Base-by-base conservation (phyloP, 2,113 vertebrate species). In the Ursus arctos region DNA sequence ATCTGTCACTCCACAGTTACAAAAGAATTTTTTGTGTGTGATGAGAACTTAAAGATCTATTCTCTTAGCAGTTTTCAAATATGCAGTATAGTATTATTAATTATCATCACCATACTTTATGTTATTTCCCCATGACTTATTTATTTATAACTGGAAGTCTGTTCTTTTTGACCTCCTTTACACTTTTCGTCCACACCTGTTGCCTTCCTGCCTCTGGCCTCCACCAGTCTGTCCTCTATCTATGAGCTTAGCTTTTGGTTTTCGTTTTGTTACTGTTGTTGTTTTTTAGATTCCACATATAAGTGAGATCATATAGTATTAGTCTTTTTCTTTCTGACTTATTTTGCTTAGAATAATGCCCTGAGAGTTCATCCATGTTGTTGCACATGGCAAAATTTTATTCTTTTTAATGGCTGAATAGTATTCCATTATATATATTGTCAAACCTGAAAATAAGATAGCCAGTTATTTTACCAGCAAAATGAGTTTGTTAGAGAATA, bases 321-420 rank as follows among this genome's bases (percentile, higher is more conserved):
- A 81, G 76, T 81, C 77, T 91, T 91, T 81, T 77, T 81, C 43
- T 18, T 79, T 74, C 74, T 91, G 49, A 81, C 19, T 81, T 69
- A 81, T 69, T 55, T 69, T 13, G 40, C 26, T 43, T 69, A 57
- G 61, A 36, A 43, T 81, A 24, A 67, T 81, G 61, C 89, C 61
- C 61, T 55, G 12, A 51, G 67, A 49, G 26, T 81, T 21, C 77
- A 81, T 81, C 51, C 89, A 43, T 81, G 89, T 91, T 91, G n/a
- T 69, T 65, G 36, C 49, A 69, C 43, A 69, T 53, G 47, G n/a
- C 77, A 81, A 53, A n/a, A 55, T 81, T 53, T 69, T 49, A 33
- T 69, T 91, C 16, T 55, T 69, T 53, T 80, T 67, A 33, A 65
- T 69, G 26, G 77, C 49, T 33, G 5, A 81, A 55, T 51, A 51